These are phyloP conservation scores for Strix uralensis DNA, from an alignment of 2,113 vertebrate genomes.

Conservation along the genomic window DNA sequence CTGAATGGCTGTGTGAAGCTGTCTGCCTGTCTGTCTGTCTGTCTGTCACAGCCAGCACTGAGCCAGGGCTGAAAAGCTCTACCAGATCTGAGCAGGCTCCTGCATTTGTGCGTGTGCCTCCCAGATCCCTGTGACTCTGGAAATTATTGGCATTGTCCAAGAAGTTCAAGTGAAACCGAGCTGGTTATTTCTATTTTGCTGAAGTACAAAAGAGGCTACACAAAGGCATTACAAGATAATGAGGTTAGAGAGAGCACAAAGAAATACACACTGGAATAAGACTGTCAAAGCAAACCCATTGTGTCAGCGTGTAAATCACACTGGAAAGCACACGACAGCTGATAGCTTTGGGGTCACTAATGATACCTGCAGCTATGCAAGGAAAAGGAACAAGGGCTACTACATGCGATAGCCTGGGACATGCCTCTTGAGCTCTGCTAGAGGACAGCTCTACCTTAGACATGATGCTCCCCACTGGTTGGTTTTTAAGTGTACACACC, in stretches of 20 bases:
- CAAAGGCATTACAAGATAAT: background rate
- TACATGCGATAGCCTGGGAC: fast-evolving
- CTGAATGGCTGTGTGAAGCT: background rate
- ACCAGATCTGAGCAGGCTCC: background rate
- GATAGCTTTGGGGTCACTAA: background rate
- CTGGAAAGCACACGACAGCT: fast-evolving
- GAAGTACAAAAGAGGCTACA: background rate
- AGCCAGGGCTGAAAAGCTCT: background rate
- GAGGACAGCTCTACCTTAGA: background rate
- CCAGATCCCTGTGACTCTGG: background rate
- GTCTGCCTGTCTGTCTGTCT: background rate
- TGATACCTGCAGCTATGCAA: background rate
- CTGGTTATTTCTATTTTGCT: background rate
- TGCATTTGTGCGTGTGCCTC: background rate
- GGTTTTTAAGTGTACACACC: background rate
- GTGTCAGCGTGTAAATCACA: fast-evolving
- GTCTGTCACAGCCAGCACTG: background rate
- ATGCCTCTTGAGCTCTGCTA: background rate
- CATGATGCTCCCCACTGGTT: background rate
- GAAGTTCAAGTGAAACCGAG: background rate
- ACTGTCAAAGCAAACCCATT: background rate
- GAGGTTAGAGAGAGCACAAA: background rate
- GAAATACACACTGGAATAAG: background rate
- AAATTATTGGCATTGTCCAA: background rate
- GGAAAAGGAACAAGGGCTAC: background rate